Conservation (phyloP, 2,113 vertebrate species). For the Eudorcas thomsonii region DNA sequence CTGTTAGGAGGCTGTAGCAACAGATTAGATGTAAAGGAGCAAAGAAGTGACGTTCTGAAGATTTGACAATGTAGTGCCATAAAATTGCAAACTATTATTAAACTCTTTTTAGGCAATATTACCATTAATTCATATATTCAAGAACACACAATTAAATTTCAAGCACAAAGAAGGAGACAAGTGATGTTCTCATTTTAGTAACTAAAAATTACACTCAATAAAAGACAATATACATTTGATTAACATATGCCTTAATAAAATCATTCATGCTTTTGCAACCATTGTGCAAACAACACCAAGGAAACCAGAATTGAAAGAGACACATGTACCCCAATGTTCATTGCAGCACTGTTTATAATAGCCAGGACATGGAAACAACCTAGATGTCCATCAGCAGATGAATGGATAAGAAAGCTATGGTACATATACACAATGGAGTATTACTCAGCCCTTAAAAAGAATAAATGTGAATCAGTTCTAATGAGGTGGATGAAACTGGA, state of each 20-base stretch:
- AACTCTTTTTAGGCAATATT: background rate
- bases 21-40: background rate
- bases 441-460: too few relatives aligned
- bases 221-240: conserved; percentile 2
- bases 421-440: too few relatives aligned
- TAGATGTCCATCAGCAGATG: too few relatives aligned
- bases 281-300: background rate
- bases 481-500: too few relatives aligned
- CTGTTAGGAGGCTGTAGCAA: background rate
- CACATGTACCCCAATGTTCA: too few relatives aligned
- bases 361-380: too few relatives aligned
- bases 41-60: background rate
- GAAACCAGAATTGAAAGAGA: too few relatives aligned
- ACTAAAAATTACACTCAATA: background rate
- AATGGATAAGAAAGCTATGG: too few relatives aligned
- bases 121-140: conserved; percentile 3
- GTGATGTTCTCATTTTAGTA: background rate
- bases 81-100: background rate
- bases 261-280: background rate
- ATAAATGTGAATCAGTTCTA: too few relatives aligned
- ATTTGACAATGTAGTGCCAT: background rate
- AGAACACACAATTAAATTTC: conserved; percentile 29
- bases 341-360: too few relatives aligned
- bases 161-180: conserved; percentile 25
- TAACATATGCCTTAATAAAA: background rate